Percentiles rank a stretch among this genome's conserved stretches.
Conservation (phyloP, 30 jellyfish, hydroid and myxozoan genomes). For the Rhopilema esculentum region DNA sequence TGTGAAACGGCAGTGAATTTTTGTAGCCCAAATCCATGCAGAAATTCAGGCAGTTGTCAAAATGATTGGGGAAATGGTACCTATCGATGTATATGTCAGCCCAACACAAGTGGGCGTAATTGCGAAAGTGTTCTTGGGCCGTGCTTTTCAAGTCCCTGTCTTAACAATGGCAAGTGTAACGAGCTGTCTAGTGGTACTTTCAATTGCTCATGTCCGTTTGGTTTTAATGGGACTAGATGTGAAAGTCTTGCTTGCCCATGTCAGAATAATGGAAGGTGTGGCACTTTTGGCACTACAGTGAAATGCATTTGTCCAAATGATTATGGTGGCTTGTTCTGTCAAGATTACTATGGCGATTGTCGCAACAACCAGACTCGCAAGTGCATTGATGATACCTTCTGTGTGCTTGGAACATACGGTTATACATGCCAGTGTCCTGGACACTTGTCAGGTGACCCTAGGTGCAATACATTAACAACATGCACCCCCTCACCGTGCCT, state of each 20-base stretch:
- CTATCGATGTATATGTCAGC: constrained; percentile 78
- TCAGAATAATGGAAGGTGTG: constrained; percentile 76
- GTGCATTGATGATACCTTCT: constrained; percentile 40
- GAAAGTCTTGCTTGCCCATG: constrained; percentile 74
- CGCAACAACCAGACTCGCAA: constrained; percentile 62
- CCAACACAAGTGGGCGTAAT: constrained; percentile 68
- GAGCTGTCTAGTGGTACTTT: constrained; percentile 28
- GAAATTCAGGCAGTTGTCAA: constrained; percentile 61
- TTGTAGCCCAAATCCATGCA: constrained; percentile 82
- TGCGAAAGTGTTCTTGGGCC: constrained; percentile 83
- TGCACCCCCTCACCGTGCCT: constrained; percentile 75
- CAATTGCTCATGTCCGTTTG: constrained; percentile 72
- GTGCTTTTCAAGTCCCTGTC: constrained; percentile 75
- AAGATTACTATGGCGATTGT: constrained; percentile 78
- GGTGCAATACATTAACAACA: constrained; percentile 53
- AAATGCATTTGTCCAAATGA: constrained; percentile 70
- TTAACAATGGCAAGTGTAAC: constrained; percentile 63
- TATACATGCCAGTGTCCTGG: constrained; percentile 82
- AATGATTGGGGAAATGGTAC: constrained; percentile 50
- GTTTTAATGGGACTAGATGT: constrained; percentile 73
- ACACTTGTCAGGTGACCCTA: constrained; percentile 72
- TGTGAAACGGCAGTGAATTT: constrained; percentile 65
- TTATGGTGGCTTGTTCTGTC: constrained; percentile 75
- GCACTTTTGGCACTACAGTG: constrained; percentile 8
- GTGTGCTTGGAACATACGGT: constrained; percentile 71